phyloP scores from a whole-genome alignment of 2,113 vertebrate species.

The Trematomus loennbergii region DNA sequence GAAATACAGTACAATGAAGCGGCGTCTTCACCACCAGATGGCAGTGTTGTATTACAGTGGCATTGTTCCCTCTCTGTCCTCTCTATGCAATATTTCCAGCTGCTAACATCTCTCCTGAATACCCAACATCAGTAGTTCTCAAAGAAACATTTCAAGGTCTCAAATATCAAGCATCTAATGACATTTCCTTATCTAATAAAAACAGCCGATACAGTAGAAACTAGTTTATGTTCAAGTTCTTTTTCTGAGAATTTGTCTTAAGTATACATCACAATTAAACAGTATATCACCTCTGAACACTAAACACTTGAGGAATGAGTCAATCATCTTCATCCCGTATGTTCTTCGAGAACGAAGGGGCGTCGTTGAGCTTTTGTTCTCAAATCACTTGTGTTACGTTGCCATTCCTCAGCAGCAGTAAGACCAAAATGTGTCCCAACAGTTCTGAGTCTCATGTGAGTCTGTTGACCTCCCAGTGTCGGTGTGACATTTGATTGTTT shows the following conservation, averaged over 20 bases:
- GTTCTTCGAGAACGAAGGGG: constrained; percentile 34
- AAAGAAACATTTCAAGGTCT: constrained; percentile 40
- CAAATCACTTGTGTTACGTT: background rate
- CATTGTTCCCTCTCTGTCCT: background rate
- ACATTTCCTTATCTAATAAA: background rate
- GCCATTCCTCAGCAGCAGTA: constrained; percentile 33
- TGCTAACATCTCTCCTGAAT: background rate
- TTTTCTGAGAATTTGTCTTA: constrained; percentile 17
- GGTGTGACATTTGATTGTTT: background rate
- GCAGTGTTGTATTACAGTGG: constrained; percentile 53
- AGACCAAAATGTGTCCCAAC: constrained; percentile 32
- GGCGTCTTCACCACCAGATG: constrained; percentile 58
- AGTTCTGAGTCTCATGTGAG: constrained; percentile 24
- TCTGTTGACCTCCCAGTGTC: constrained; percentile 68
- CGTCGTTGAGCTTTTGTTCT: constrained; percentile 22
- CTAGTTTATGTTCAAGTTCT: constrained; percentile 54
- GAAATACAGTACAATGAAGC: constrained; percentile 1
- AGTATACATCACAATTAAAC: constrained; percentile 9
- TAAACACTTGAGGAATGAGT: constrained; percentile 28
- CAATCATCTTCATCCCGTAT: constrained; percentile 22
- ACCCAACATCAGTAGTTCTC: constrained; percentile 55
- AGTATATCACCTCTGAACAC: constrained; percentile 35
- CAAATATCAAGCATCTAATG: constrained; percentile 5
- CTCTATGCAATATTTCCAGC: background rate
- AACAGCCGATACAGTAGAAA: constrained; percentile 22